Evolutionary conservation across 1,140 invertebrate species (phyloP).

Genomic region (Idris sp.): DNA sequence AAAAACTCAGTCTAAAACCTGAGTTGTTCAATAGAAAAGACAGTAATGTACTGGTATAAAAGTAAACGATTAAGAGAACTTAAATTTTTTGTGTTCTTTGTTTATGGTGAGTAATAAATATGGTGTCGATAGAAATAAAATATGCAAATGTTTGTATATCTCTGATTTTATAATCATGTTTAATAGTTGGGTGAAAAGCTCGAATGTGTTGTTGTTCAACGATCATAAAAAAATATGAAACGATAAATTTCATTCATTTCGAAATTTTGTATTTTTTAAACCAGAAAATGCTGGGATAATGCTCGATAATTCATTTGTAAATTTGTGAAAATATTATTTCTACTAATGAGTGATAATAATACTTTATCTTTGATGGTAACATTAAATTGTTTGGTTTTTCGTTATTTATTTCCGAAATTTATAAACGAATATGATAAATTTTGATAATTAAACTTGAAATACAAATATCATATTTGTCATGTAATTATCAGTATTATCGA

Average conservation of each 20-base stretch:
- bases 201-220: conserved; percentile 32
- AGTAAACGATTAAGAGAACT: too few relatives aligned
- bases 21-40: too few relatives aligned
- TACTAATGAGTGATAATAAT: too few relatives aligned
- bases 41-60: too few relatives aligned
- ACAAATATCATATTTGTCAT: too few relatives aligned
- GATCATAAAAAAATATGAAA: conserved; percentile 5
- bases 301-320: conserved; percentile 2
- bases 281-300: neutral
- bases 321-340: neutral
- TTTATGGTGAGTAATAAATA: conserved; percentile 31
- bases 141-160: conserved; percentile 34
- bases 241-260: conserved; percentile 63
- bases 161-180: conserved; percentile 47
- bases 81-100: conserved; percentile 34
- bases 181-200: conserved; percentile 32
- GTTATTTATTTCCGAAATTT: too few relatives aligned
- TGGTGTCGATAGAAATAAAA: conserved; percentile 58
- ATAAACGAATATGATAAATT: too few relatives aligned
- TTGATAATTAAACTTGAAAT: too few relatives aligned
- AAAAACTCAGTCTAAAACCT: too few relatives aligned
- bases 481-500: too few relatives aligned
- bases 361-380: too few relatives aligned
- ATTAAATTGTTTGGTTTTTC: too few relatives aligned
- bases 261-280: conserved; percentile 36